Percentiles rank a stretch among this genome's conserved stretches.
Conservation (phyloP, 2,888 invertebrate genomes). For the Drosophila maculinotata region DNA sequence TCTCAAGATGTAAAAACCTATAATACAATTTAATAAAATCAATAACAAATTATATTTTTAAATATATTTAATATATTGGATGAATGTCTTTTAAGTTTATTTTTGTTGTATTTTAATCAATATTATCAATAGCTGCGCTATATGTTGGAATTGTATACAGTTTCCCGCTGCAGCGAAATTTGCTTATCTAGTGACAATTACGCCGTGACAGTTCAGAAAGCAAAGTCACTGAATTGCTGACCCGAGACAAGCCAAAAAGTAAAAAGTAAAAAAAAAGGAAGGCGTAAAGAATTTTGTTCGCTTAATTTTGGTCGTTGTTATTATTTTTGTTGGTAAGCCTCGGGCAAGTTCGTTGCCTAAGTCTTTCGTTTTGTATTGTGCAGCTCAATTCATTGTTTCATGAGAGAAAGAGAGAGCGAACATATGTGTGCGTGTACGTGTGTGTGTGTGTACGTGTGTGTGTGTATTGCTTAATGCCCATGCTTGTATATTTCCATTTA, state of each 20-base stretch:
- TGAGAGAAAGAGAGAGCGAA: neutral
- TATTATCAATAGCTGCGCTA: too few species aligned
- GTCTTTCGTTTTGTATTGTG: slow-evolving; percentile 61
- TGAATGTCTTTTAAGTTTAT: too few species aligned
- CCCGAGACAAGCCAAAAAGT: slow-evolving; percentile 29
- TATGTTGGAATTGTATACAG: too few species aligned
- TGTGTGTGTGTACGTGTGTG: slow-evolving; percentile 7
- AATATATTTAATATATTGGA: too few species aligned
- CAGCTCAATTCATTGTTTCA: slow-evolving; percentile 48
- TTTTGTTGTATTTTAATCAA: too few species aligned
- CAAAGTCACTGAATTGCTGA: slow-evolving; percentile 44
- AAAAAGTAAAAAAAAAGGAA: too few species aligned
- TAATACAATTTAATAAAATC: too few species aligned
- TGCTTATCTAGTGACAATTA: slow-evolving; percentile 16
- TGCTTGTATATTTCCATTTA: slow-evolving; percentile 59
- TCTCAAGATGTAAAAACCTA: too few species aligned
- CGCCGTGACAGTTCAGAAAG: slow-evolving; percentile 41
- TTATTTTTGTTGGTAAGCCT: slow-evolving; percentile 23
- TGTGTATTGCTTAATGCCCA: slow-evolving; percentile 52
- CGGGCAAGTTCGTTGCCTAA: slow-evolving; percentile 65
- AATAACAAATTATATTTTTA: too few species aligned
- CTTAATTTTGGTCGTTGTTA: slow-evolving; percentile 27
- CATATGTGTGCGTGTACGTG: neutral
- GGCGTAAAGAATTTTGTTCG: slow-evolving; percentile 38
- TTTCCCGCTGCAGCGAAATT: slow-evolving; percentile 6